phyloP scores from a whole-genome alignment of 1,140 invertebrate species.

The Zaprionus camerounensis region DNA sequence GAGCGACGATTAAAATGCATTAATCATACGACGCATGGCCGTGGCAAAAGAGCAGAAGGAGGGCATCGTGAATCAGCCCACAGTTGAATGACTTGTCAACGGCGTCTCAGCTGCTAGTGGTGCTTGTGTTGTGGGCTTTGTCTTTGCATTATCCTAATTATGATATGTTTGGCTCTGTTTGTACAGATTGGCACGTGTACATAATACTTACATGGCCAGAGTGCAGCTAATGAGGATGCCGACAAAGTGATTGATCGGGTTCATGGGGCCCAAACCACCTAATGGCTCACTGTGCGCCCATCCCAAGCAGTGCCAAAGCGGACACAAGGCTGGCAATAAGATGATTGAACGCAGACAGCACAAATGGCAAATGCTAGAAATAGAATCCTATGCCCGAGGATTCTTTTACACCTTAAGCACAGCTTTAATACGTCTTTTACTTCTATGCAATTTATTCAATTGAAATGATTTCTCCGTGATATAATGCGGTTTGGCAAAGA shows the following conservation, averaged over 20 bases:
- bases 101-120: conserved; percentile 22
- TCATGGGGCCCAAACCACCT: not conserved
- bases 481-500: not conserved
- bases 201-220: conserved; percentile 15
- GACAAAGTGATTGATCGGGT: conserved; percentile 27
- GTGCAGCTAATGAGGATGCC: conserved; percentile 27
- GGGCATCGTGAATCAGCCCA: conserved; percentile 25
- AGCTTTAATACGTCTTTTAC: not conserved
- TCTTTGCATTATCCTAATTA: conserved; percentile 73
- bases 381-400: not conserved
- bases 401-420: not conserved
- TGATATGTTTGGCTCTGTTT: conserved; percentile 43
- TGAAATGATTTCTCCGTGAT: not conserved
- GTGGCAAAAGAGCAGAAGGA: conserved; percentile 20
- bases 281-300: not conserved
- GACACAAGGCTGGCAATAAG: not conserved
- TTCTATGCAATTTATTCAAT: not conserved
- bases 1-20: conserved; percentile 44
- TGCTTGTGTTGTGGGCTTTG: conserved; percentile 19
- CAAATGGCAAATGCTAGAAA: not conserved
- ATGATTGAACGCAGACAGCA: not conserved
- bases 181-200: conserved; percentile 46
- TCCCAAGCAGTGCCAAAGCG: not conserved
- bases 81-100: conserved; percentile 58
- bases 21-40: conserved; percentile 64